Conservation (phyloP, 1,140 invertebrate genomes). For the Nephotettix cincticeps region DNA sequence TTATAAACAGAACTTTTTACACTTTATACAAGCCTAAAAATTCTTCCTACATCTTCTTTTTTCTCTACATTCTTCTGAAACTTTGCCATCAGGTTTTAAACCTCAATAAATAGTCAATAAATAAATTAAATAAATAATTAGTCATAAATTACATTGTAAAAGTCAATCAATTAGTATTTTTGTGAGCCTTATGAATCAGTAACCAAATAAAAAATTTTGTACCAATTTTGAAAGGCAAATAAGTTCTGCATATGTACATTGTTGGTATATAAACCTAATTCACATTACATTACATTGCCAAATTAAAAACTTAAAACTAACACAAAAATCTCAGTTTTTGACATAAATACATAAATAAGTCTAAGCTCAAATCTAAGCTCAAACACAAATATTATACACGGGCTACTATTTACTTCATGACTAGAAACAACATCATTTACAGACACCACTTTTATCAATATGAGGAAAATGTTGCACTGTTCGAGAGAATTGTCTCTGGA, state of each 20-base stretch:
- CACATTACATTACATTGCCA: neutral
- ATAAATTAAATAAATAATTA: constrained; percentile 16
- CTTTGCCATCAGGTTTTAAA: neutral
- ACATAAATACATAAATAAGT: too few relatives aligned
- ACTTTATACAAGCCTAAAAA: neutral
- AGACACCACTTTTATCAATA: too few relatives aligned
- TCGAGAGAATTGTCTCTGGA: too few relatives aligned
- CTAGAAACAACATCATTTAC: too few relatives aligned
- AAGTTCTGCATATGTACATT: neutral
- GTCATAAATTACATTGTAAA: neutral
- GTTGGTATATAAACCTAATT: neutral
- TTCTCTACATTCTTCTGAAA: neutral
- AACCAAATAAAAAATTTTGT: neutral
- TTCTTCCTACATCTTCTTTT: neutral
- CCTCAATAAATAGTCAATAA: neutral
- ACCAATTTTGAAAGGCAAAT: neutral
- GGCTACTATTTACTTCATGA: too few relatives aligned
- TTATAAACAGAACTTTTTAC: constrained; percentile 8
- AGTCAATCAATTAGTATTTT: neutral
- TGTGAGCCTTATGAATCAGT: neutral
- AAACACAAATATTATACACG: too few relatives aligned
- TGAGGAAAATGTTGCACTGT: too few relatives aligned
- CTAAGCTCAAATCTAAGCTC: too few relatives aligned
- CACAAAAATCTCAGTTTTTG: too few relatives aligned
- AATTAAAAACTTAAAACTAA: too few relatives aligned